Percentiles rank a stretch among this genome's conserved stretches.
These are phyloP conservation scores for Sinotaia quadrata DNA, from an alignment of 2,888 invertebrate species.

Conservation along the genomic window DNA sequence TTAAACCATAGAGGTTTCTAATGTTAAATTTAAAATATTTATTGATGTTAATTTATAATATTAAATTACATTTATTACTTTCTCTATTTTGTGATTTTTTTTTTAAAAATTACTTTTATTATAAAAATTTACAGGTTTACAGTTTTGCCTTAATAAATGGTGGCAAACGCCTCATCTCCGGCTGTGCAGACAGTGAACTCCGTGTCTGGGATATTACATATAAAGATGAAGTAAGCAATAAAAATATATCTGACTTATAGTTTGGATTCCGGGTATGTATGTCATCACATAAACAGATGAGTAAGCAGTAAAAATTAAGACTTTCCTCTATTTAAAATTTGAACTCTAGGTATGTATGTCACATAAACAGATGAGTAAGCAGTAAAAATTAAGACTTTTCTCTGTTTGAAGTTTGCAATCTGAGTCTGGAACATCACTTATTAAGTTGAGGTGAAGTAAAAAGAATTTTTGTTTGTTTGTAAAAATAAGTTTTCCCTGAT, in stretches of 20 bases:
- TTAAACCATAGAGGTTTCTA: no score
- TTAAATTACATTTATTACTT: neutral
- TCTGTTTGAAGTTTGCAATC: no score
- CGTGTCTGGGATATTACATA: slow-evolving; percentile 84
- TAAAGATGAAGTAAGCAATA: slow-evolving; percentile 34
- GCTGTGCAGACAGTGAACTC: slow-evolving; percentile 87
- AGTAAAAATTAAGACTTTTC: no score
- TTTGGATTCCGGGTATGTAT: neutral
- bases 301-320: no score
- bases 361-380: no score
- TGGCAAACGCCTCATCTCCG: slow-evolving; percentile 88
- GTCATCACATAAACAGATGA: neutral
- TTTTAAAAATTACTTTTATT: slow-evolving; percentile 24
- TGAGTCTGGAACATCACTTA: no score
- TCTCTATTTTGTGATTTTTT: neutral
- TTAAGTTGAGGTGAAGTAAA: no score
- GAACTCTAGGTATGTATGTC: no score
- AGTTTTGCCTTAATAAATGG: slow-evolving; percentile 84
- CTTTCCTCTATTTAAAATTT: no score
- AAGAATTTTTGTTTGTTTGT: no score
- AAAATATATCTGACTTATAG: neutral
- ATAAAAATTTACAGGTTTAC: slow-evolving; percentile 81
- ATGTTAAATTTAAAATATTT: neutral
- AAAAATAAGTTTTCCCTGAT: no score
- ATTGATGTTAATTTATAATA: neutral